phyloP scores from a whole-genome alignment of 2,888 invertebrate species.

The Archaeoteleia sp. region DNA sequence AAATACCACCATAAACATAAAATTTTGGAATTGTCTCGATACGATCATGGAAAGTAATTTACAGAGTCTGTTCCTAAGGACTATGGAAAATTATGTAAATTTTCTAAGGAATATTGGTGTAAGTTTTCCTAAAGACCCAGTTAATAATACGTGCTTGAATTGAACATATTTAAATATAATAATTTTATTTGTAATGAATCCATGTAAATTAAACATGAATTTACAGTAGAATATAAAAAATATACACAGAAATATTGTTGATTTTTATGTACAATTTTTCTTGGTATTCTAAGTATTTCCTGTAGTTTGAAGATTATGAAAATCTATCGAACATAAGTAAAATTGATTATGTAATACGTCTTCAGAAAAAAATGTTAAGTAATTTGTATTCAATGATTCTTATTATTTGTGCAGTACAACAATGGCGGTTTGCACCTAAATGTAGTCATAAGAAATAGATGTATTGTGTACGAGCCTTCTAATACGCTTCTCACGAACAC shows the following conservation, averaged over 20 bases:
- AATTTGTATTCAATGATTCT: too few relatives aligned
- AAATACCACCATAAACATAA: conserved; percentile 74
- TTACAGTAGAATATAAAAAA: too few relatives aligned
- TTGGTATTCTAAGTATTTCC: too few relatives aligned
- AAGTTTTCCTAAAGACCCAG: conserved; percentile 63
- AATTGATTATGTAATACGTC: too few relatives aligned
- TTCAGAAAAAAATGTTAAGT: too few relatives aligned
- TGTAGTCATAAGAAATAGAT: conserved; percentile 78
- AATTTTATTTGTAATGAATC: background rate
- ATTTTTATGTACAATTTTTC: too few relatives aligned
- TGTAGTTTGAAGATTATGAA: too few relatives aligned
- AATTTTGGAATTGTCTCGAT: conserved; percentile 90
- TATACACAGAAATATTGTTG: too few relatives aligned
- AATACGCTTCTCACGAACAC: conserved; percentile 85
- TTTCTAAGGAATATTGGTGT: conserved; percentile 87
- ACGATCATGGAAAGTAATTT: conserved; percentile 92
- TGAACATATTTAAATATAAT: background rate
- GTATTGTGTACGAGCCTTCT: conserved; percentile 83
- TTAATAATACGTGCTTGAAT: background rate
- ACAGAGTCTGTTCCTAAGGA: conserved; percentile 86
- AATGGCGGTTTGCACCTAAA: conserved; percentile 83
- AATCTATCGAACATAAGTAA: too few relatives aligned
- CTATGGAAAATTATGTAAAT: conserved; percentile 85
- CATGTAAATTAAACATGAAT: background rate
- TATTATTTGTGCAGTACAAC: conserved; percentile 76